Evolutionary conservation across 2,797 vertebrate species (phyloP).

Genomic region (Leptodactylus fallax): DNA sequence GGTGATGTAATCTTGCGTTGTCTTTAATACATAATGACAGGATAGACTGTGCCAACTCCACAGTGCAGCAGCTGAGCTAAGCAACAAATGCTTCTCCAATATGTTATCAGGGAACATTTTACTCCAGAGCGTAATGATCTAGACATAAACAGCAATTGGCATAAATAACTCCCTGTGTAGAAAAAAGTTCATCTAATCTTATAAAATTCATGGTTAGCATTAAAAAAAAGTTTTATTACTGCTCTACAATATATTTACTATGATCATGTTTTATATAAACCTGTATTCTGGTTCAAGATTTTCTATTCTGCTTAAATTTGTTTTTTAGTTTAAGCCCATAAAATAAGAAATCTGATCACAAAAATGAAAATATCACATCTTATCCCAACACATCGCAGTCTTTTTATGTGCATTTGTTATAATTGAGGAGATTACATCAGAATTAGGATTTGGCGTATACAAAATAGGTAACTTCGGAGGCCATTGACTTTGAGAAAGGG

Average conservation of each 20-base stretch:
- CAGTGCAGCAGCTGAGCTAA: constrained; percentile 49
- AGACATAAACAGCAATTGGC: constrained; percentile 20
- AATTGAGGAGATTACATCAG: no score
- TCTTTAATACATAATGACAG: constrained; percentile 77
- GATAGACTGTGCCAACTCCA: constrained; percentile 71
- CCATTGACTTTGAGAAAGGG: no score
- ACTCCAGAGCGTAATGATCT: background rate
- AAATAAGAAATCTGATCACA: background rate
- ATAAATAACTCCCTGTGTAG: constrained; percentile 32
- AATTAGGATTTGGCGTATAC: no score
- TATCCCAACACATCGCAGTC: background rate
- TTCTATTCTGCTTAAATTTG: background rate
- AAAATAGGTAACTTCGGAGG: no score
- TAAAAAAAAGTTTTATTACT: background rate
- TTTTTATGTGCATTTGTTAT: background rate
- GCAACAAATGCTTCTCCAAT: constrained; percentile 46
- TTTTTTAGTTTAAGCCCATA: background rate
- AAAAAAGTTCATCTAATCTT: constrained; percentile 25
- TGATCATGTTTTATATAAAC: background rate
- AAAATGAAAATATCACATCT: background rate
- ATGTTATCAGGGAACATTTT: constrained; percentile 39
- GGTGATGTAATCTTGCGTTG: constrained; percentile 77
- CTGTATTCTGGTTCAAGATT: background rate
- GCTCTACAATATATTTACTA: background rate
- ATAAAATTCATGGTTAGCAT: background rate